Evolutionary conservation across 2,888 invertebrate species (phyloP).

Genomic region (Pseudoips prasinana): DNA sequence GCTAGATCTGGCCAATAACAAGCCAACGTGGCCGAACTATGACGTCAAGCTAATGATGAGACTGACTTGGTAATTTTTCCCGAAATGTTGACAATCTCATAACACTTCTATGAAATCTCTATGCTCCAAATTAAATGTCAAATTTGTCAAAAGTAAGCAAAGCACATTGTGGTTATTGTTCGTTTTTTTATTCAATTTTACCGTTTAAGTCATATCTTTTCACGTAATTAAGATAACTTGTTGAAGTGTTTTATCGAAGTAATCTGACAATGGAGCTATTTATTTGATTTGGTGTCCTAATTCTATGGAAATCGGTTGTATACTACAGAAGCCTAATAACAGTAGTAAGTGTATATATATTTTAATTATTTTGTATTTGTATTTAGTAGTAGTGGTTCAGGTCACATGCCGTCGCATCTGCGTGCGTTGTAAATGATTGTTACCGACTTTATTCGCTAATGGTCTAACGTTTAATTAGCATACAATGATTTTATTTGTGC

Average conservation of each 20-base stretch:
- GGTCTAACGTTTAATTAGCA: constrained; percentile 69
- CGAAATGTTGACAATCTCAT: constrained; percentile 3
- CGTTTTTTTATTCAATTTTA: constrained; percentile 36
- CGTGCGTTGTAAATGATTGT: constrained; percentile 48
- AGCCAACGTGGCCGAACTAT: too few species aligned
- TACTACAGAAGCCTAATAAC: constrained; percentile 54
- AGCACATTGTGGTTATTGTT: constrained; percentile 48
- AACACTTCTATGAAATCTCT: too few species aligned
- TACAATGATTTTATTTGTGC: constrained; percentile 63
- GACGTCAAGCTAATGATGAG: too few species aligned
- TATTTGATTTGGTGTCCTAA: constrained; percentile 47
- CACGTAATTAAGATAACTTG: constrained; percentile 27
- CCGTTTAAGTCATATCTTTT: constrained; percentile 25
- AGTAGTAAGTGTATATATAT: constrained; percentile 62
- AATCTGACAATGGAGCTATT: constrained; percentile 49
- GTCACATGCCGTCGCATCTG: constrained; percentile 50
- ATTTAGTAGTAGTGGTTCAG: constrained; percentile 45
- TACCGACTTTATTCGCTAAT: constrained; percentile 59
- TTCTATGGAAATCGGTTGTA: constrained; percentile 67
- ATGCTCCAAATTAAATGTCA: constrained; percentile 33
- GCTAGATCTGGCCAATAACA: too few species aligned
- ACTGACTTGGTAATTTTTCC: too few species aligned
- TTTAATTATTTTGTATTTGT: constrained; percentile 43
- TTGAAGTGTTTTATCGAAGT: constrained; percentile 24
- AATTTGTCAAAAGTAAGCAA: constrained; percentile 53